Conservation (phyloP, 2,113 vertebrate genomes). For the Machaerirhynchus nigripectus region DNA sequence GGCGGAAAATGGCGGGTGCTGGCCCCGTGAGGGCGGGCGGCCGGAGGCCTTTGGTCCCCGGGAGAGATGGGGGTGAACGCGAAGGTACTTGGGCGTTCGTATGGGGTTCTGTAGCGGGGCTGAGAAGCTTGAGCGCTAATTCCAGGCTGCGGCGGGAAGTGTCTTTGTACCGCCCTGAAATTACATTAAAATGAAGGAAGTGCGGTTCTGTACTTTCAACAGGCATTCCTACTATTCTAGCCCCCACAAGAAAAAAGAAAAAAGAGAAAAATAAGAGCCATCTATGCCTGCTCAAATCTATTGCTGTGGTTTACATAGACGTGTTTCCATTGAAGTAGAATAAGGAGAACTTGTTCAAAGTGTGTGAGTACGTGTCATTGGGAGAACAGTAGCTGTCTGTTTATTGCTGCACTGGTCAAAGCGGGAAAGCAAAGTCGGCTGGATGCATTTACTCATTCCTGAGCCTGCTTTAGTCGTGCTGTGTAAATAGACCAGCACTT, state of each 20-base stretch:
- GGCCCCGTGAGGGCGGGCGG: neutral
- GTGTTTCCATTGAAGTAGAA: neutral
- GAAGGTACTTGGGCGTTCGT: fast-evolving
- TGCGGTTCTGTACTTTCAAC: neutral
- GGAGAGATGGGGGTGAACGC: fast-evolving
- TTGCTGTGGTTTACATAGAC: neutral
- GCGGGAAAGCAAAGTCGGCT: no score
- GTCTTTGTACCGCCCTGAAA: no score
- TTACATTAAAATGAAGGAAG: neutral
- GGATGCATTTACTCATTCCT: fast-evolving
- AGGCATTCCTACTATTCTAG: neutral
- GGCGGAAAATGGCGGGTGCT: no score
- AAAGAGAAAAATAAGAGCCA: no score
- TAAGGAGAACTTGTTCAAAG: neutral
- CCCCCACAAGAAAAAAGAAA: fast-evolving
- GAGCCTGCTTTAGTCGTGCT: no score
- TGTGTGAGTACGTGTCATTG: fast-evolving
- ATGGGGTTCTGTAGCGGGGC: neutral
- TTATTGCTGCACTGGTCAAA: neutral
- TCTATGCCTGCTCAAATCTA: fast-evolving
- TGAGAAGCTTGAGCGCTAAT: neutral
- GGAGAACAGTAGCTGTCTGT: fast-evolving
- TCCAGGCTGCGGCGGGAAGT: neutral
- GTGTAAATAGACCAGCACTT: neutral
- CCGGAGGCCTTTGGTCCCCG: fast-evolving